Evolutionary conservation across 2,797 vertebrate species (phyloP).

Genomic region (Margarornis squamiger): DNA sequence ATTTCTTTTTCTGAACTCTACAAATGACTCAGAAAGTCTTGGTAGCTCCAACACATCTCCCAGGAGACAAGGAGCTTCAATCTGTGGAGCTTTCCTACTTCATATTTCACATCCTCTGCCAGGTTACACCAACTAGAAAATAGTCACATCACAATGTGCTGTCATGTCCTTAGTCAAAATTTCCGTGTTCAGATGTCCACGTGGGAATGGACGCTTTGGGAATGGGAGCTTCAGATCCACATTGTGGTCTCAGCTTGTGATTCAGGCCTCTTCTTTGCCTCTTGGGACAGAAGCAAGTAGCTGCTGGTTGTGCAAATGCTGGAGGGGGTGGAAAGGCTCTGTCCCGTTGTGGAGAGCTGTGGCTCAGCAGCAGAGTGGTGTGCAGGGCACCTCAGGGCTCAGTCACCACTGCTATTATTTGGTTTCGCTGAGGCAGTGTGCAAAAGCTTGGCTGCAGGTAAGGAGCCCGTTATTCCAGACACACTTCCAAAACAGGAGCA

Average conservation of each 20-base stretch:
- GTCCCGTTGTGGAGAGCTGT: neutral
- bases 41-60: neutral
- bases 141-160: accelerated
- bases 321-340: neutral
- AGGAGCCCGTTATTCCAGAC: neutral
- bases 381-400: neutral
- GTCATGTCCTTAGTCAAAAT: neutral
- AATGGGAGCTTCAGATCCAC: neutral
- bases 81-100: neutral
- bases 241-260: neutral
- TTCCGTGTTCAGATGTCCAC: neutral
- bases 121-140: neutral
- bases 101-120: neutral
- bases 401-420: neutral
- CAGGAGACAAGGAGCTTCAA: neutral
- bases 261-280: neutral
- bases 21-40: neutral
- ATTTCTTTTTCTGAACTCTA: neutral
- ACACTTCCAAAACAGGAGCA: neutral
- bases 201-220: accelerated
- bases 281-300: neutral
- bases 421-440: neutral
- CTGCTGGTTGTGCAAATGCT: neutral
- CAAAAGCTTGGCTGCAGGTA: neutral
- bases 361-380: neutral